Conservation (phyloP, 2,113 vertebrate genomes). For the Rattus norvegicus region DNA sequence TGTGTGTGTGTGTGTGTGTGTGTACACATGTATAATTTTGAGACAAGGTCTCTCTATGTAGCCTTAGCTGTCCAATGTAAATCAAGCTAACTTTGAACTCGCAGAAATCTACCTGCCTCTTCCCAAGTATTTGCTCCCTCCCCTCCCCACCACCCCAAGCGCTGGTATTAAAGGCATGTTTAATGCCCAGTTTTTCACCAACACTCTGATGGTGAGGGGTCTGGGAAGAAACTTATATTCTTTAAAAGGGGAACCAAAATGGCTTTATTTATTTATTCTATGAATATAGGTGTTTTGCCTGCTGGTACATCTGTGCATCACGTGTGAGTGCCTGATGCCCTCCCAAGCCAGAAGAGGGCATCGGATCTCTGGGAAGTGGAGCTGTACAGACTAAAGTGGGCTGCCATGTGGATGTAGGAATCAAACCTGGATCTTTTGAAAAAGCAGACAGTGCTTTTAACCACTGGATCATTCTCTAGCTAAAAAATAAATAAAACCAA, state of each 20-base stretch:
- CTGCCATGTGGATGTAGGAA: too few species aligned
- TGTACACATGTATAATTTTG: not conserved
- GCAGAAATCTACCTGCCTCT: not conserved
- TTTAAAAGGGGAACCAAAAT: conserved; percentile 41
- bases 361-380: not conserved
- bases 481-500: not conserved
- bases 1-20: not conserved
- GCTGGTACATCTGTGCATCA: not conserved
- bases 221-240: conserved; percentile 31
- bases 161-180: not conserved
- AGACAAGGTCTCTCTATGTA: not conserved
- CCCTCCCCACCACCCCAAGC: not conserved
- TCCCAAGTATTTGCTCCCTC: not conserved
- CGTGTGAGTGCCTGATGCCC: not conserved
- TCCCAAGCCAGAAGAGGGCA: not conserved
- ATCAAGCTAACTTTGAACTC: not conserved
- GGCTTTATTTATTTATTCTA: not conserved
- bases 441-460: not conserved
- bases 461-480: not conserved
- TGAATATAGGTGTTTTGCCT: not conserved
- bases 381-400: not conserved
- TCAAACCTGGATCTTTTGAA: not conserved
- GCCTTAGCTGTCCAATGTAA: not conserved
- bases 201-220: not conserved
- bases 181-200: not conserved